Evolutionary conservation across 1,140 invertebrate species (phyloP), one percentile per base, ranked within the genome.

Genomic region (Meteorus sp.): DNA sequence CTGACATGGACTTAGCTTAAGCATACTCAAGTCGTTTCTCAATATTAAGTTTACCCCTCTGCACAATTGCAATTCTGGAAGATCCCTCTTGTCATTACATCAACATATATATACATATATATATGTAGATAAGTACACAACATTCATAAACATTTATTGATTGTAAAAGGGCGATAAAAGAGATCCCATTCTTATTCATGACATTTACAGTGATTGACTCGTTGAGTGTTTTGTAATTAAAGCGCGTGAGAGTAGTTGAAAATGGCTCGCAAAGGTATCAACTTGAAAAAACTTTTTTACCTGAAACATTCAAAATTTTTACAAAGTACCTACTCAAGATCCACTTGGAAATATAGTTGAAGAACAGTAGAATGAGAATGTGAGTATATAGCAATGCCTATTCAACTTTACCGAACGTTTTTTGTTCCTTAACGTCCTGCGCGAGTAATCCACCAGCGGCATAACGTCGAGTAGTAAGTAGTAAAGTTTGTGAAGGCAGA

Each of bases 31-130:
- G 43, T 61, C 61, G 51, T 63, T 66, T 63, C 59, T 66, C 61
- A 66, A 66, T 66, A 66, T 66, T 63, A 66, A 63, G 52, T 61
- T 66, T 22, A n/a, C n/a, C n/a, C 37, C 54, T 50, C 44, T 17
- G 37, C n/a, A 53, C 55, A 56, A 60, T 60, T 53, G 55, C 53
- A 52, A 53, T 51, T 59, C 43, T n/a, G 15, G 44, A 31, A 60
- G 48, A 57, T 55, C 51, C 56, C 13, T 15, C 25, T 53, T 44
- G 13, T 25, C 27, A 13, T 27, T n/a, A 20, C 52, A 53, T 56
- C 48, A 58, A 56, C 29, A 64, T 23, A 64, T 62, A 45, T 48
- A 48, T 48, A 19, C 23, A 61, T 53, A 9, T 47, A 23, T 23
- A 13, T n/a, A n/a, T n/a, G n/a, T n/a, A 19, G 19, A 4, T 39